A percentile compares a stretch with the other conserved stretches of the same genome.
These are phyloP conservation scores for Clarias gariepinus DNA, from an alignment of 2,113 vertebrate genomes.

Conservation along the genomic window DNA sequence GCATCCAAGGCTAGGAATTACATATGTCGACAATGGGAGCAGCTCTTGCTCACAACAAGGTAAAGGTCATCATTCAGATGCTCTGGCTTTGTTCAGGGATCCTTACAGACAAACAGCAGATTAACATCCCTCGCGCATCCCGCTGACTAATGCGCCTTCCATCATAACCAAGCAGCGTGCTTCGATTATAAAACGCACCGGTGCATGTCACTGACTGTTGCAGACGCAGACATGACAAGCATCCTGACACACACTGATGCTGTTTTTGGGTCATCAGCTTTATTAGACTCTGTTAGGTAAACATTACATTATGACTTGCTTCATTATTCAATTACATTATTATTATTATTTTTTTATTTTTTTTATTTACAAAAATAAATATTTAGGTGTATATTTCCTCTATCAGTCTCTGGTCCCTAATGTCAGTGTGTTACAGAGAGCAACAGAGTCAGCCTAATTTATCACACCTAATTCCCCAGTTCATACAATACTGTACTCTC, in stretches of 20 bases:
- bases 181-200: constrained; percentile 18
- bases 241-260: background rate
- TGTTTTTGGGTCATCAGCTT: background rate
- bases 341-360: background rate
- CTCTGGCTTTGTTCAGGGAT: constrained; percentile 52
- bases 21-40: constrained; percentile 65
- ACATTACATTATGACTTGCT: background rate
- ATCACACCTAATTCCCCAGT: background rate
- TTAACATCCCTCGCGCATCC: constrained; percentile 30
- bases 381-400: no score
- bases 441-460: background rate
- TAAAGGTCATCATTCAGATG: constrained; percentile 70
- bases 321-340: background rate
- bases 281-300: background rate
- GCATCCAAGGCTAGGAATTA: constrained; percentile 61
- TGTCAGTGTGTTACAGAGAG: background rate
- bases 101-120: constrained; percentile 36
- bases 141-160: constrained; percentile 32
- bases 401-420: no score
- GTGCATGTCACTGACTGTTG: background rate
- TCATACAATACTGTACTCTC: background rate
- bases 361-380: background rate
- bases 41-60: constrained; percentile 54
- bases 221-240: background rate
- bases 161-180: constrained; percentile 13